phyloP scores from a whole-genome alignment of 2,113 vertebrate genomes.

The Clinocottus analis region DNA sequence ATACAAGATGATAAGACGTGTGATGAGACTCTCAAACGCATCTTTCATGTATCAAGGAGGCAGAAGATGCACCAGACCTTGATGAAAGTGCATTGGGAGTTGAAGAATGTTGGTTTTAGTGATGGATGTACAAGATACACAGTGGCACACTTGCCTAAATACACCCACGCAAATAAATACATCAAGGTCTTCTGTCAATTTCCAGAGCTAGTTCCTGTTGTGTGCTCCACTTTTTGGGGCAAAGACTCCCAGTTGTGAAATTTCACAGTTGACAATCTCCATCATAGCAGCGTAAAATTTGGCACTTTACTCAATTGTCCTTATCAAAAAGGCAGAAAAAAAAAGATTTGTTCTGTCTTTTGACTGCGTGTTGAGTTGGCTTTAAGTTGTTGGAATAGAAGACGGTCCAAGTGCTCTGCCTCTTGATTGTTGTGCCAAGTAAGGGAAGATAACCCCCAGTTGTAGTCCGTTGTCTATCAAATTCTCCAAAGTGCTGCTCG shows the following conservation, averaged over 20 bases:
- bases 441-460: conserved; percentile 4
- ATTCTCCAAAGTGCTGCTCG: conserved; percentile 16
- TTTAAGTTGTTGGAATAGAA: conserved; percentile 6
- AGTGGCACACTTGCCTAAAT: neutral
- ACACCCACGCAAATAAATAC: neutral
- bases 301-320: neutral
- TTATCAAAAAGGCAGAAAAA: conserved; percentile 8
- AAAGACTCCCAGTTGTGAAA: neutral
- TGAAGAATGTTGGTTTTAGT: neutral
- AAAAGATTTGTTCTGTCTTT: conserved; percentile 10
- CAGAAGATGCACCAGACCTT: too few species aligned
- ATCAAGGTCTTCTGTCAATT: conserved; percentile 8
- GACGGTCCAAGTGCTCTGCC: conserved; percentile 7
- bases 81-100: conserved; percentile 18
- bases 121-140: neutral
- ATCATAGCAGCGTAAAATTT: neutral
- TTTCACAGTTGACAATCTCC: neutral
- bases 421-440: conserved; percentile 15
- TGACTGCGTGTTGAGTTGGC: too few species aligned
- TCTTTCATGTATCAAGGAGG: conserved; percentile 17
- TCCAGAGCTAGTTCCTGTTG: neutral
- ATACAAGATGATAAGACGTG: conserved; percentile 8
- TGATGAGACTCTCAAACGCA: conserved; percentile 23
- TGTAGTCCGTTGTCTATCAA: conserved; percentile 32
- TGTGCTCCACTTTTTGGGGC: neutral